These are phyloP conservation scores for Carcharodon carcharias DNA, from an alignment of 2,797 vertebrate genomes.

Conservation along the genomic window DNA sequence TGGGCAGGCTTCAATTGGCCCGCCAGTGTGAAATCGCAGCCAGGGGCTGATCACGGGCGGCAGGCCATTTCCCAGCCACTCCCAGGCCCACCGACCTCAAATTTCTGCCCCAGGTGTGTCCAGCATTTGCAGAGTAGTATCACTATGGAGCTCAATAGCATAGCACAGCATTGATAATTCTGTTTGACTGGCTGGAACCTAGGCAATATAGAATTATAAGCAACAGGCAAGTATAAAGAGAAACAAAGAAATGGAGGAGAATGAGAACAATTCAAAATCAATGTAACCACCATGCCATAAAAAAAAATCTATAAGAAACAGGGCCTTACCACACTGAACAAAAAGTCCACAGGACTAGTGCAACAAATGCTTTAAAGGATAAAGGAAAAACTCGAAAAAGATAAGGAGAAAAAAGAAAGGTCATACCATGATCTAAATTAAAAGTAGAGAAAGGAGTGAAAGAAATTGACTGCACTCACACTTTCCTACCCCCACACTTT, in stretches of 20 bases:
- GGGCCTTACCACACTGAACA: constrained; percentile 2
- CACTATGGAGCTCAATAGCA: neutral
- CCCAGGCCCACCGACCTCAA: too few species aligned
- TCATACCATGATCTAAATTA: neutral
- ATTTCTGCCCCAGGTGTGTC: neutral
- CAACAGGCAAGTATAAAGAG: neutral
- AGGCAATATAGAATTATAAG: neutral
- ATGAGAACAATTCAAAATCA: neutral
- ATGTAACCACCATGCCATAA: neutral
- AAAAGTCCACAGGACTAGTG: constrained; percentile 8
- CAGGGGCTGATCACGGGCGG: too few species aligned
- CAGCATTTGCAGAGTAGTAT: neutral
- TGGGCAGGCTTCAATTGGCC: too few species aligned
- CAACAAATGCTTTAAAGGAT: constrained; percentile 28
- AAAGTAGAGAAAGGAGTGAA: neutral
- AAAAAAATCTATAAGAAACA: neutral
- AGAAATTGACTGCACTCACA: neutral
- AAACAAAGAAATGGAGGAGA: neutral
- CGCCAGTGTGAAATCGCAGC: too few species aligned
- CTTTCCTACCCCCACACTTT: neutral
- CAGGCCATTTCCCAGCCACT: too few species aligned
- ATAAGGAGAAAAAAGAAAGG: constrained; percentile 4
- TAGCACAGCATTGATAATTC: neutral
- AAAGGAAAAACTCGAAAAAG: neutral
- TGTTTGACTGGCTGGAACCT: neutral